phyloP scores from a whole-genome alignment of 2,888 invertebrate species.

The Acanthacorydalis orientalis region DNA sequence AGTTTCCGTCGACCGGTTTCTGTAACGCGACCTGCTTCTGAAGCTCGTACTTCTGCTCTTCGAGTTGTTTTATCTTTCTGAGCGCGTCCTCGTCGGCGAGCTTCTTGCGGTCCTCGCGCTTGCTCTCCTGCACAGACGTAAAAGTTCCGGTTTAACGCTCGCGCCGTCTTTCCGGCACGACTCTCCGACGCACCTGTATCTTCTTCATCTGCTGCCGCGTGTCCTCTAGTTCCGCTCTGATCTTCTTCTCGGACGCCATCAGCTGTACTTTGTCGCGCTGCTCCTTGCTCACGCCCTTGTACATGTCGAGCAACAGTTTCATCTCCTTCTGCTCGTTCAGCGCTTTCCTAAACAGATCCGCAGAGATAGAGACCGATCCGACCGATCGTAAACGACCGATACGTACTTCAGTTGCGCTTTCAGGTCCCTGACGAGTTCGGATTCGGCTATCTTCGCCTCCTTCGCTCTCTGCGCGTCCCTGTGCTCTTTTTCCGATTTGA shows the following conservation, averaged over 20 bases:
- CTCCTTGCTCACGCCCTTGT: constrained; percentile 93
- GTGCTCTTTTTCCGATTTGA: constrained; percentile 44
- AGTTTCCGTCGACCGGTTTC: constrained; percentile 41
- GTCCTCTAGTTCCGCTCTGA: constrained; percentile 79
- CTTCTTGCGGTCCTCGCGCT: constrained; percentile 78
- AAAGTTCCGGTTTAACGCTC: too few relatives aligned
- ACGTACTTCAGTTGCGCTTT: constrained; percentile 79
- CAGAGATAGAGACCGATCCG: constrained; percentile 9
- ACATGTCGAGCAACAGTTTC: constrained; percentile 88
- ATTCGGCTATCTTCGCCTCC: constrained; percentile 47
- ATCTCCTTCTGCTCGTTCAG: constrained; percentile 87
- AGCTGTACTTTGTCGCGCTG: constrained; percentile 90
- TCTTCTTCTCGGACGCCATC: constrained; percentile 88
- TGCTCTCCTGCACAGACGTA: constrained; percentile 56
- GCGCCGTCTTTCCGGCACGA: constrained; percentile 64
- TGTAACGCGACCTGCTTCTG: constrained; percentile 81
- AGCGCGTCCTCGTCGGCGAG: constrained; percentile 89
- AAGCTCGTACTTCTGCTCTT: constrained; percentile 82
- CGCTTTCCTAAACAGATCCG: constrained; percentile 82
- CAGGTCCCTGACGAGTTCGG: constrained; percentile 71
- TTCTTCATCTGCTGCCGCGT: constrained; percentile 71
- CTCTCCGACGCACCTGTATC: constrained; percentile 72
- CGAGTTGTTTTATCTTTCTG: constrained; percentile 82
- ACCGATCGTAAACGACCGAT: constrained; percentile 14
- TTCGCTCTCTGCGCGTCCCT: constrained; percentile 42